Base-by-base conservation (phyloP, 92 coral and sea anemone species). In the Parazoanthus atlanticus region DNA sequence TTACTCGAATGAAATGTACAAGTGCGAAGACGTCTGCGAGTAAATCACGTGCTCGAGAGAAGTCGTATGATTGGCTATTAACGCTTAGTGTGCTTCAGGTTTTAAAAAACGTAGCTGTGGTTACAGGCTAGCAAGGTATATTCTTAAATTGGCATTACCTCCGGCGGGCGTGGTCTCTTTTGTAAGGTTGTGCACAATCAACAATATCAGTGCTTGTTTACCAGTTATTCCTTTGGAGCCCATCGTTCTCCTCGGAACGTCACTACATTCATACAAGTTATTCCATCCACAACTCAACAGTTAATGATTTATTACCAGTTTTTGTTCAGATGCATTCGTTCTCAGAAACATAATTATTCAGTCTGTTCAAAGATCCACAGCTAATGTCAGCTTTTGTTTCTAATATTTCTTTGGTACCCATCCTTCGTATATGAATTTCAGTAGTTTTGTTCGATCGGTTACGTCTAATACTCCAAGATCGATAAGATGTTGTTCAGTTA, bases 401-500 rank as follows among this genome's bases (percentile, higher is more conserved):
- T 84, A 46, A 46, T 11, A 71, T 26, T 38, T 41, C 29, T 47
- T 84, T 17, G 87, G 87, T 2, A 84, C 87, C 87, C 87, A 84
- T 17, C 87, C 87, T 8, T 84, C 78, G 26, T 10, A 26, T 46
- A 84, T 43, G 28, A 84, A 70, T 76, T 84, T 84, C 54, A 84
- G 34, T 1, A 84, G 13, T 49, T 84, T 84, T 5, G 87, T 67
- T 16, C 87, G 74, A 46, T 84, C 87, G 2, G 77, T 71, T 49
- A 43, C 78, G 40, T 84, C 49, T 1, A 11, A n/a, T 16, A 84
- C 67, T 12, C 87, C 87, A 47, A 84, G 87, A 33, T 84, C 87
- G 5, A 41, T 34, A 25, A 84, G 87, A 9, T 84, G 87, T 31
- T 84, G 43, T 12, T 84, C 87, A 74, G 87, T 71, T 46, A 84